Evolutionary conservation across 2,888 invertebrate genomes (phyloP).

Genomic region (Drosophila emarginata): DNA sequence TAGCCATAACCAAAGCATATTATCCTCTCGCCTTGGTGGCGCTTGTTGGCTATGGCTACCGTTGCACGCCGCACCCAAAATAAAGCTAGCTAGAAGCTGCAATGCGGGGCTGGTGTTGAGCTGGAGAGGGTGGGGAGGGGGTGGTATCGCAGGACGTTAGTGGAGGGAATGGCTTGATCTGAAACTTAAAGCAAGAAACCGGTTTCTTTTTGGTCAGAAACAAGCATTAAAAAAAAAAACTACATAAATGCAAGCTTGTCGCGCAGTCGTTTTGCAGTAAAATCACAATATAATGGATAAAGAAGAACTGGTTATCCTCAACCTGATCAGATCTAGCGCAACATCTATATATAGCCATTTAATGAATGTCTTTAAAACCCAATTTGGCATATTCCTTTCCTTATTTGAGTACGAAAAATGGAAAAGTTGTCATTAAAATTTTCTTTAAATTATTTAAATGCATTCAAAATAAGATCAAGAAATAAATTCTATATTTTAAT

Average conservation of each 20-base stretch:
- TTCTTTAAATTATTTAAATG: too few relatives aligned
- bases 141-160: conserved; percentile 19
- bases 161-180: conserved; percentile 3
- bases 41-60: conserved; percentile 63
- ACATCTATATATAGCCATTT: too few relatives aligned
- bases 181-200: conserved; percentile 6
- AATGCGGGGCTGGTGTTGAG: background rate
- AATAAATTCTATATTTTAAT: too few relatives aligned
- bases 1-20: conserved; percentile 38
- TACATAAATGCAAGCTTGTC: conserved; percentile 36
- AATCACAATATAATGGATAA: background rate
- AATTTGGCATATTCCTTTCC: too few relatives aligned
- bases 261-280: background rate
- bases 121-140: background rate
- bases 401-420: background rate
- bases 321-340: background rate
- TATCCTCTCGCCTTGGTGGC: conserved; percentile 52
- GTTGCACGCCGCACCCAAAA: conserved; percentile 63
- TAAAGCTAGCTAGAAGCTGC: conserved; percentile 34
- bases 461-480: too few relatives aligned
- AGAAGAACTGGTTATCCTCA: background rate
- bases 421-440: background rate
- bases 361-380: too few relatives aligned
- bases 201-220: conserved; percentile 10
- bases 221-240: background rate